phyloP scores from a whole-genome alignment of 2,888 invertebrate species.

The Nyleta sp. region DNA sequence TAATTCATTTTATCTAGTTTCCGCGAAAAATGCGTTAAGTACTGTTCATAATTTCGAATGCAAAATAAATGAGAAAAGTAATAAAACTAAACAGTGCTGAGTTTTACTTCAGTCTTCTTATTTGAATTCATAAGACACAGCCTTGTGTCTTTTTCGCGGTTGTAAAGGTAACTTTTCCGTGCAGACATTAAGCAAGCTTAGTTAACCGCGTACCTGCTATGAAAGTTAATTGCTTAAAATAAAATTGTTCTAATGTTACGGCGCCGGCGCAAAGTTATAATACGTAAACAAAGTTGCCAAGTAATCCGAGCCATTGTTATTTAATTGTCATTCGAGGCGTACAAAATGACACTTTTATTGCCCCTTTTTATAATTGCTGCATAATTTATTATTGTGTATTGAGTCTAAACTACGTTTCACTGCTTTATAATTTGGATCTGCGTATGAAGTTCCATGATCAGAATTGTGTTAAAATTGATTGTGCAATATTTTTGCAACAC shows the following conservation, averaged over 20 bases:
- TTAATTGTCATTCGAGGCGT: constrained; percentile 3
- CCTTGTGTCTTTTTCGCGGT: constrained; percentile 13
- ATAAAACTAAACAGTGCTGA: neutral
- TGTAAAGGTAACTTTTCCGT: constrained; percentile 10
- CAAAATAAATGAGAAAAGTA: constrained; percentile 2
- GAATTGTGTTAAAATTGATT: too few species aligned
- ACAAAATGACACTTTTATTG: constrained; percentile 10
- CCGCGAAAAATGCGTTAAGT: neutral
- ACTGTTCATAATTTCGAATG: neutral
- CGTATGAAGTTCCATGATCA: too few species aligned
- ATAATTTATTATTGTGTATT: constrained; percentile 3
- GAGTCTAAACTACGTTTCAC: neutral
- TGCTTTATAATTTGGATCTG: too few species aligned
- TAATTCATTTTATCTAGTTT: too few species aligned
- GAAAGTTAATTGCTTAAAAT: constrained; percentile 10
- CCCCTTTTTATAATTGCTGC: neutral
- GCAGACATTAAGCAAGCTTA: constrained; percentile 11
- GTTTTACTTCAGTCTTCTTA: neutral
- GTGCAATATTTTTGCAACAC: too few species aligned
- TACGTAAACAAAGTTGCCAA: constrained; percentile 15
- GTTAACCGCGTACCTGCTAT: neutral
- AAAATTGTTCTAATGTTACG: constrained; percentile 15
- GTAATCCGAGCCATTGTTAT: constrained; percentile 3
- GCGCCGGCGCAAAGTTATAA: constrained; percentile 7
- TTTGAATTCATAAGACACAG: constrained; percentile 2